Conservation (phyloP, 2,113 vertebrate species). For the Pteruthius melanotis region DNA sequence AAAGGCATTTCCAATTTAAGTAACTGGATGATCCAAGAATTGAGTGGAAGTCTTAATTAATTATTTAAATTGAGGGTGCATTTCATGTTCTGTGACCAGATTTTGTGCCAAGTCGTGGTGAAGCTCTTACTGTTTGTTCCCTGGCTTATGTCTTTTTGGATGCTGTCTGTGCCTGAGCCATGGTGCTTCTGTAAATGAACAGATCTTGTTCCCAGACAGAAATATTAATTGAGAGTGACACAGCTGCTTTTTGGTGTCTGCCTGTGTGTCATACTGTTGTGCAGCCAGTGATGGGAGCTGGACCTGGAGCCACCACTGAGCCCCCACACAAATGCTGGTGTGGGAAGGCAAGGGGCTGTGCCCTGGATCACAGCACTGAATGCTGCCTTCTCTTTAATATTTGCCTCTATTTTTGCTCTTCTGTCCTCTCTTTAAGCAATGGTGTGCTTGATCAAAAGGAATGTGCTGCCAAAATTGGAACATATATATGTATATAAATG, state of each 20-base stretch:
- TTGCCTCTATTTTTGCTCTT: not conserved
- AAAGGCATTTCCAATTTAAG: not conserved
- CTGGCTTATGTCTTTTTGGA: not conserved
- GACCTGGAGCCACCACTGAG: not conserved
- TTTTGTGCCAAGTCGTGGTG: not conserved
- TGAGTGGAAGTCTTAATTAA: not conserved
- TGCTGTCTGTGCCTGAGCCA: not conserved
- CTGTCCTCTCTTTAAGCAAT: not conserved
- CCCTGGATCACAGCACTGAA: not conserved
- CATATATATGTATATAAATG: not conserved
- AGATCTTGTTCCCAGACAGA: not conserved
- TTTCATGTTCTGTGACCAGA: not conserved
- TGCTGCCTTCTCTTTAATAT: not conserved
- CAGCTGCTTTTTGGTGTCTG: not conserved
- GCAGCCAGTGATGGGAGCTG: not conserved
- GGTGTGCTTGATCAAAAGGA: not conserved
- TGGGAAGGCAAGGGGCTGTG: not conserved
- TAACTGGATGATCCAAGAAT: not conserved
- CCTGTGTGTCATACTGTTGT: rapidly evolving
- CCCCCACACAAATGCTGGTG: rapidly evolving
- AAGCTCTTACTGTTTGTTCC: not conserved
- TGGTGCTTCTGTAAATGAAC: not conserved
- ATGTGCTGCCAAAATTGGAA: not conserved
- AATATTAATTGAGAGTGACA: not conserved
- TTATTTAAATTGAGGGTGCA: not conserved